Base-by-base conservation (phyloP, 1,140 invertebrate species). In the Watersipora subatra region DNA sequence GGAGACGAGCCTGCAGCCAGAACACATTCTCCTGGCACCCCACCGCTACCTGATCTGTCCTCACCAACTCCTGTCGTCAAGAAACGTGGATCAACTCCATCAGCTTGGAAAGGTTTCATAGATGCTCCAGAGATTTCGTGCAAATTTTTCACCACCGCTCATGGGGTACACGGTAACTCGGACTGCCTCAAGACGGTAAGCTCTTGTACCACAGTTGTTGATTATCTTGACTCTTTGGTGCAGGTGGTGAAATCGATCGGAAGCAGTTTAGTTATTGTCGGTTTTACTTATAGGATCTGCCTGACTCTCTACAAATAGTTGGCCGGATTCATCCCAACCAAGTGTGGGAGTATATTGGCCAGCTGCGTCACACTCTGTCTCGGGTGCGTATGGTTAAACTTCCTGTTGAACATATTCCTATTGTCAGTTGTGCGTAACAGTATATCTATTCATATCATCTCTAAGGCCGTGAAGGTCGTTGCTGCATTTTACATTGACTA, bases 291-390 rank as follows among this genome's bases (percentile, higher is more conserved):
- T 69, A 87, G 69, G 86, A 91, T 75, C 73, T 94, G 2, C 87
- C 87, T 0, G 82, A 86, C 62, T 87, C 87, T n/a, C 81, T 94
- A 22, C 88, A 92, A 71, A 88, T 96, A 28, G 91, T 94, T 64
- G 93, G 93, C 12, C 84, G 93, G 69, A 95, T 97, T 69, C 85
- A 86, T 64, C 91, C 90, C 2, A 87, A 89, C 2, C 92, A 89
- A 46, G 92, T 96, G 12, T 95, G 90, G 89, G 91, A 94, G 64
- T 97, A 97, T 73, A 87, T 97, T 28, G 85, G 84, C 2, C 93
- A 94, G 80, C 90, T 93, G 81, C 90, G 90, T 71, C 89, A 90
- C 73, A 86, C 87, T 61, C 87, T 87, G 2, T 71, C 75, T 25
- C 73, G 72, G 71, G 76, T 78, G 68, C 64, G 69, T 55, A 17